phyloP scores from a whole-genome alignment of 2,113 vertebrate genomes.

The Protobothrops mucrosquamatus region DNA sequence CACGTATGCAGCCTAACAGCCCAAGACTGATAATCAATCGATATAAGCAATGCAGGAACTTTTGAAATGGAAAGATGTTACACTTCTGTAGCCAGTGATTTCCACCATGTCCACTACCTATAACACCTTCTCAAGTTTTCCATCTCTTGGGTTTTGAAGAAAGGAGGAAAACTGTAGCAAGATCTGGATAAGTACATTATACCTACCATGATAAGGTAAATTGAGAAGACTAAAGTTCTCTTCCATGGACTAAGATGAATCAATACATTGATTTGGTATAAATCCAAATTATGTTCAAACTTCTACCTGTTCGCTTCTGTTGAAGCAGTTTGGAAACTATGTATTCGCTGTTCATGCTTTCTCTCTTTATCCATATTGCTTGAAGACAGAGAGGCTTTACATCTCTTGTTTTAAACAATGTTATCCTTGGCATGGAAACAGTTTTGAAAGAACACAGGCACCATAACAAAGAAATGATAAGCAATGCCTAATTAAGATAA shows the following conservation, averaged over 20 bases:
- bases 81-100: background rate
- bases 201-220: background rate
- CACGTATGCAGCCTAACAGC: background rate
- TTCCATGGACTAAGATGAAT: background rate
- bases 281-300: background rate
- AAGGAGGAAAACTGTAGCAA: background rate
- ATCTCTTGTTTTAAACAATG: background rate
- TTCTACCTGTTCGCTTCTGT: background rate
- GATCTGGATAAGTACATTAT: background rate
- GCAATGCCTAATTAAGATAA: slow-evolving; percentile 12
- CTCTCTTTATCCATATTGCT: background rate
- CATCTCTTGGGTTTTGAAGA: background rate
- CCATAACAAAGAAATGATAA: background rate
- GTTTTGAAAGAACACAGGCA: slow-evolving; percentile 8
- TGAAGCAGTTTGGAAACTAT: background rate
- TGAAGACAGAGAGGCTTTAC: background rate
- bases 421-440: background rate
- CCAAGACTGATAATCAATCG: background rate
- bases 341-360: background rate
- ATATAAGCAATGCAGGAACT: background rate
- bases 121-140: background rate
- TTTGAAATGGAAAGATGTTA: background rate
- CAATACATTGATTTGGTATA: background rate
- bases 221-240: background rate
- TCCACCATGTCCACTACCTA: background rate